These are phyloP conservation scores for Gadopsis marmoratus DNA, from an alignment of 2,797 vertebrate genomes.

Conservation along the genomic window DNA sequence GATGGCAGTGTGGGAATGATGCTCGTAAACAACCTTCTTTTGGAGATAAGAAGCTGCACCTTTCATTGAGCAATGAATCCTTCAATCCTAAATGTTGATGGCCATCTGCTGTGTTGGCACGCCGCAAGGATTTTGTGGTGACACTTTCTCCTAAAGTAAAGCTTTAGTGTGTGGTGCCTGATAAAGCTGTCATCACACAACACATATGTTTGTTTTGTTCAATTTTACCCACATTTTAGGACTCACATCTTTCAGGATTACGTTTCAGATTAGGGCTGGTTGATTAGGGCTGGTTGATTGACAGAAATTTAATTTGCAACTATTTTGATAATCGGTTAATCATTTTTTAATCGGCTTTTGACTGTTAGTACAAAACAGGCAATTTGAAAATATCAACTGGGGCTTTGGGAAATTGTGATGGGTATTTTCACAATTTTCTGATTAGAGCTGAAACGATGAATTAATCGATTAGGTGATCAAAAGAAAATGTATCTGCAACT, in stretches of 20 bases:
- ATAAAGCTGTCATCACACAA: too few species aligned
- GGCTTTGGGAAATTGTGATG: not conserved
- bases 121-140: slow-evolving; percentile 14
- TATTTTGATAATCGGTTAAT: not conserved
- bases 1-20: not conserved
- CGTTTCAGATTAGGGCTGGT: not conserved
- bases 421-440: not conserved
- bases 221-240: not conserved
- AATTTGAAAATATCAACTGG: not conserved
- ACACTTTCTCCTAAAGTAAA: slow-evolving; percentile 23
- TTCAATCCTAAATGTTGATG: not conserved
- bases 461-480: not conserved
- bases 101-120: slow-evolving; percentile 21
- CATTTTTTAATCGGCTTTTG: too few species aligned
- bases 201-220: not conserved
- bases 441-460: not conserved
- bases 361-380: not conserved
- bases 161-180: not conserved
- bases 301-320: not conserved
- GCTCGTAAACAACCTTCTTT: not conserved
- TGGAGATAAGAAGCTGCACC: slow-evolving; percentile 2
- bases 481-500: not conserved
- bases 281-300: not conserved
- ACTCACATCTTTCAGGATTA: not conserved
- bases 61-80: slow-evolving; percentile 7